Evolutionary conservation across 2,888 invertebrate genomes (phyloP).

Genomic region (Mesodorylaimus sp.): DNA sequence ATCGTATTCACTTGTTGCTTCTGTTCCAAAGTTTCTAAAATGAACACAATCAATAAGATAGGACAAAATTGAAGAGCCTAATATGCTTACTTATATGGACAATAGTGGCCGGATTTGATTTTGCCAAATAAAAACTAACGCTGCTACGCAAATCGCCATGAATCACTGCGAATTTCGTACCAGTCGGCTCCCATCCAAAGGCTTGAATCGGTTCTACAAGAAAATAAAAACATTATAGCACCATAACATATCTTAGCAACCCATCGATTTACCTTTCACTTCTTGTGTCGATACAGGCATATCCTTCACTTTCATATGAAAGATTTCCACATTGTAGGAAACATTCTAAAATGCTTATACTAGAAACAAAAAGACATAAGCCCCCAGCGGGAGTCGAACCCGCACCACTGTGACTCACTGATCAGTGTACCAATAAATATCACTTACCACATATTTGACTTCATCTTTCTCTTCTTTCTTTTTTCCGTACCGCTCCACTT

Average conservation of each 20-base stretch:
- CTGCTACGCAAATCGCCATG: conserved; percentile 45
- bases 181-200: conserved; percentile 95
- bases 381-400: no score
- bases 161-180: conserved; percentile 85
- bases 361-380: conserved; percentile 6
- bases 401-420: conserved; percentile 1
- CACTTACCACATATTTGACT: conserved; percentile 62
- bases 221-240: conserved; percentile 3
- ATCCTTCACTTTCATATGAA: conserved; percentile 72
- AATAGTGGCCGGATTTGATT: not conserved
- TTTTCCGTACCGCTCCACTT: conserved; percentile 70
- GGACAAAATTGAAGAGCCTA: conserved; percentile 20
- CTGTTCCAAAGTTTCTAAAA: conserved; percentile 46
- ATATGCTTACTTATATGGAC: not conserved
- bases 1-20: conserved; percentile 58
- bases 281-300: conserved; percentile 94
- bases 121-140: not conserved
- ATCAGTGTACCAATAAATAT: conserved; percentile 1
- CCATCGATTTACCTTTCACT: conserved; percentile 47
- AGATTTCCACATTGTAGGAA: conserved; percentile 96
- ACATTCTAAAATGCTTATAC: conserved; percentile 45
- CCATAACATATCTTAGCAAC: no score
- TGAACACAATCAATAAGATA: conserved; percentile 12
- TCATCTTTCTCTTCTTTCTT: conserved; percentile 63
- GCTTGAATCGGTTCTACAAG: conserved; percentile 42